Base-by-base conservation (phyloP, 2,113 vertebrate genomes). In the Xerus inauris region DNA sequence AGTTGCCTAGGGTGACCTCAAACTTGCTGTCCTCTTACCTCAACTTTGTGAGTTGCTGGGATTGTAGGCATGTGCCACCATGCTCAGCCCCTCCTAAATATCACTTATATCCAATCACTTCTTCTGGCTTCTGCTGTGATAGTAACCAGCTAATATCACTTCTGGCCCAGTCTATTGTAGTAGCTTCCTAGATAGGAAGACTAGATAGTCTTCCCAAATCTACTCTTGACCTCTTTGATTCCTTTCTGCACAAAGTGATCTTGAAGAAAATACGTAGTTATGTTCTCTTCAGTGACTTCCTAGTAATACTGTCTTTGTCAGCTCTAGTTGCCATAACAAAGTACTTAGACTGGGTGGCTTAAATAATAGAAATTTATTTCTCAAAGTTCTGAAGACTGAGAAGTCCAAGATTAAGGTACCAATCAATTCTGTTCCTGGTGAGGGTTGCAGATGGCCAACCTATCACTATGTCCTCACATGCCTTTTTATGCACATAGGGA, bases 341-440 rank as follows among this genome's bases (percentile, higher is more conserved):
- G 54, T 65, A 38, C 45, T 10, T 11, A 35, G 40, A 32, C n/a
- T 69, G 35, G 22, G 8, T 51, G 32, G 28, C 8, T 64, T 71
- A 79, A 92, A 86, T 32, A 47, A 83, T 19, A 76, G 87, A 71
- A 81, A 47, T 72, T 45, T 65, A 72, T 84, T 88, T 94, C 71
- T 89, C 20, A 59, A 2, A 47, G 24, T 91, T 67, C 77, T 83
- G 38, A 71, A 94, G 67, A 28, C 32, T 65, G 59, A 57, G 54
- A 22, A 57, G 54, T 57, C 20, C 54, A 57, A 57, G 54, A 57
- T 57, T 35, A 87, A 22, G 76, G 54, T 57, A 20, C 54, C 54
- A 57, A 57, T 57, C 54, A 57, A 57, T 57, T 57, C 54, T 57
- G 54, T 57, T 57, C 54, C 54, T 22, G 54, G 54, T 57, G 20